phyloP scores from a whole-genome alignment of 2,797 vertebrate genomes.

The Hypotaenidia okinawae region DNA sequence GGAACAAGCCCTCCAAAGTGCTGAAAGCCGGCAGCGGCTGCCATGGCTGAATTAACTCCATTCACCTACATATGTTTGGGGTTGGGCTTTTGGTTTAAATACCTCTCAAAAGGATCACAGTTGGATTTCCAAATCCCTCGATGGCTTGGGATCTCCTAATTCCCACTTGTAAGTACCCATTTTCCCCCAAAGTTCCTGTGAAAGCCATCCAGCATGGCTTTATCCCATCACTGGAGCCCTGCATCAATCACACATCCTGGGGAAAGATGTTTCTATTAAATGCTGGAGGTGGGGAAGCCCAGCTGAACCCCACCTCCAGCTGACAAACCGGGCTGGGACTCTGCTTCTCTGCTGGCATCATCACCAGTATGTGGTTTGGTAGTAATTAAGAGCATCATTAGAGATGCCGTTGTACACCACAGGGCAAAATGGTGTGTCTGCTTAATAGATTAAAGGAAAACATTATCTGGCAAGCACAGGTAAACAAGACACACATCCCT shows the following conservation, averaged over 20 bases:
- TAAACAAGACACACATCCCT: conserved; percentile 45
- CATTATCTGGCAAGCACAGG: conserved; percentile 27
- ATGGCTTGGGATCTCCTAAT: not conserved
- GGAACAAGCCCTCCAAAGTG: not conserved
- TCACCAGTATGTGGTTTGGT: not conserved
- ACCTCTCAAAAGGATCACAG: not conserved
- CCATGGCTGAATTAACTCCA: not conserved
- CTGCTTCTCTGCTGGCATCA: not conserved
- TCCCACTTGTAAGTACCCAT: not conserved
- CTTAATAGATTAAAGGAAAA: conserved; percentile 52
- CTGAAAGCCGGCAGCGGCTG: not conserved
- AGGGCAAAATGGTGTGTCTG: conserved; percentile 20
- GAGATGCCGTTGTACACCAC: not conserved
- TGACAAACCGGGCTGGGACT: not conserved
- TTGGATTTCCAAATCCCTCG: not conserved
- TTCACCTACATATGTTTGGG: too few species aligned
- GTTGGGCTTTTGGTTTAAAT: too few species aligned
- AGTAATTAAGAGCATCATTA: conserved; percentile 8
- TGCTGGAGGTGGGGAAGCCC: not conserved
- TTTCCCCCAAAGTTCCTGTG: not conserved
- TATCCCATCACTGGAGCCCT: fast-evolving
- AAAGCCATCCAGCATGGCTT: not conserved
- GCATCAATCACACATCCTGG: not conserved
- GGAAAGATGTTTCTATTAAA: conserved; percentile 22
- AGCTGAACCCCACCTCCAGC: not conserved